Conservation (phyloP, 2,797 vertebrate genomes). For the Myoxocephalus aenaeus region DNA sequence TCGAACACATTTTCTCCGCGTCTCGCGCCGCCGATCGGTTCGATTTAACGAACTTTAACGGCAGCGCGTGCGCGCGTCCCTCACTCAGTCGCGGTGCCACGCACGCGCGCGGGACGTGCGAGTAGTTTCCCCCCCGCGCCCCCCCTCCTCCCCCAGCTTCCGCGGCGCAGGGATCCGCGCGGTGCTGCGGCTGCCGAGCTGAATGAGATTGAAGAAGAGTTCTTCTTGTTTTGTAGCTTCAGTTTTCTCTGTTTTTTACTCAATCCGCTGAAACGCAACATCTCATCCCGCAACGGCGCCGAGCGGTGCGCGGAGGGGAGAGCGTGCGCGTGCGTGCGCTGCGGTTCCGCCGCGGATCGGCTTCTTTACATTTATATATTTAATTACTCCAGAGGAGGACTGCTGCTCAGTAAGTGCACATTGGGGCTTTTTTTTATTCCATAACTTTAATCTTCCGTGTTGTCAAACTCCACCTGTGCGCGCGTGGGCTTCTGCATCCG, state of each 20-base stretch:
- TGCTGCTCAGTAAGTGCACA: constrained; percentile 89
- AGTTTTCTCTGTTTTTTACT: constrained; percentile 85
- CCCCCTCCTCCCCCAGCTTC: constrained; percentile 80
- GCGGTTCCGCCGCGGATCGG: constrained; percentile 8
- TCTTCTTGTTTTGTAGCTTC: constrained; percentile 91
- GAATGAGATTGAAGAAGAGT: constrained; percentile 92
- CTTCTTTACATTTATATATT: constrained; percentile 86
- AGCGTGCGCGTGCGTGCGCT: too few relatives aligned
- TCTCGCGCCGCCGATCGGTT: constrained; percentile 44
- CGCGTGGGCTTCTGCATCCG: too few relatives aligned
- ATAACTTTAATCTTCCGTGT: constrained; percentile 81
- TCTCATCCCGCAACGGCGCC: constrained; percentile 59
- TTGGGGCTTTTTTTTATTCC: constrained; percentile 84
- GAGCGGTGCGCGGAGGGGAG: background rate
- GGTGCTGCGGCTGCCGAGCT: constrained; percentile 87
- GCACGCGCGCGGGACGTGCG: constrained; percentile 24
- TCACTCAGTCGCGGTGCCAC: constrained; percentile 23
- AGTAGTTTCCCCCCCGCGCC: constrained; percentile 71
- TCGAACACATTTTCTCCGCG: constrained; percentile 72
- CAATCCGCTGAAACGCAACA: too few relatives aligned
- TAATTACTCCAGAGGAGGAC: constrained; percentile 88
- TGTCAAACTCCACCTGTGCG: constrained; percentile 29
- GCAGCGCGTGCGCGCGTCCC: constrained; percentile 11
- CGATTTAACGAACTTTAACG: constrained; percentile 63
- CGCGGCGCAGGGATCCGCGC: constrained; percentile 83